These are phyloP conservation scores for Agrilus biguttatus DNA, from an alignment of 2,888 invertebrate genomes.

Conservation along the genomic window DNA sequence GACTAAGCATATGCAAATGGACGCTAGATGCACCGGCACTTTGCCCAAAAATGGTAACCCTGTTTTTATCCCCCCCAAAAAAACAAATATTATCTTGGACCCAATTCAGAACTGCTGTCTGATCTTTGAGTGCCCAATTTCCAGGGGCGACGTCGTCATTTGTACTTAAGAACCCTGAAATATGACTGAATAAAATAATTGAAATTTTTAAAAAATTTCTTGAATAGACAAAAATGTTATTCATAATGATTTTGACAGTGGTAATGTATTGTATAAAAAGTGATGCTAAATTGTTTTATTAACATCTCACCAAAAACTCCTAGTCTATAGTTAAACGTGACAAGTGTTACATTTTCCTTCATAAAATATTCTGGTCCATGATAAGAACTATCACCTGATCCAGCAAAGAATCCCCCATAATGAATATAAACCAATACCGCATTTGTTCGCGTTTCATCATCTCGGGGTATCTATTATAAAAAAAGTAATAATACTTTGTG, in stretches of 20 bases:
- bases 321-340: conserved; percentile 33
- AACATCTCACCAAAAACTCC: conserved; percentile 22
- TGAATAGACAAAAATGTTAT: too few relatives aligned
- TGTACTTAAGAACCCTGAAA: conserved; percentile 32
- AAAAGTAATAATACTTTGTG: not conserved
- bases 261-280: too few relatives aligned
- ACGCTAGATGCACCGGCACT: conserved; percentile 34
- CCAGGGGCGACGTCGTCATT: conserved; percentile 32
- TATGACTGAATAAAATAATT: not conserved
- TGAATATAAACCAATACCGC: conserved; percentile 40
- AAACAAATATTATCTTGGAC: conserved; percentile 29
- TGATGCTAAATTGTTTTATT: too few relatives aligned
- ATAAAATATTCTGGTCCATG: conserved; percentile 38
- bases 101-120: conserved; percentile 33
- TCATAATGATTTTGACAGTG: too few relatives aligned
- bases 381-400: conserved; percentile 27
- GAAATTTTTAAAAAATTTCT: too few relatives aligned
- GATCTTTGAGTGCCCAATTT: conserved; percentile 37
- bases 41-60: conserved; percentile 35
- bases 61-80: conserved; percentile 32
- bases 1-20: conserved; percentile 35
- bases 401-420: conserved; percentile 38
- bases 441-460: conserved; percentile 1
- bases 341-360: conserved; percentile 34
- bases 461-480: not conserved